phyloP scores from a whole-genome alignment of 35 echinoderm and acorn worm species.

The Hemicentrotus pulcherrimus region DNA sequence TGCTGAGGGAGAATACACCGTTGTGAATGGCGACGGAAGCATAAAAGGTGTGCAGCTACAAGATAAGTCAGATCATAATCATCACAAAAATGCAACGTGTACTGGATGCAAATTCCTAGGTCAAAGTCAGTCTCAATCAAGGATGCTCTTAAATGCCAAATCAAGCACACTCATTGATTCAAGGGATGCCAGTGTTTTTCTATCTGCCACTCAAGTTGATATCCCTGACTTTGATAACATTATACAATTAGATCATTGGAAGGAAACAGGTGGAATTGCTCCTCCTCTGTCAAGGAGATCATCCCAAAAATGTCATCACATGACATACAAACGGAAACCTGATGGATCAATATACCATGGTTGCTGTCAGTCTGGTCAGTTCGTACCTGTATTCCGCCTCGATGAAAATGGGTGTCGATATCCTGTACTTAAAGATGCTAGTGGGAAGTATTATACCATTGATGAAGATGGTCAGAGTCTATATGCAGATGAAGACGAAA shows the following conservation, averaged over 20 bases:
- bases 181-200: neutral
- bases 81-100: neutral
- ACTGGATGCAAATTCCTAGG: neutral
- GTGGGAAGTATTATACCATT: neutral
- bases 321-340: constrained; percentile 25
- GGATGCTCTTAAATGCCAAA: neutral
- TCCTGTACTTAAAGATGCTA: constrained; percentile 25
- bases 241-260: constrained; percentile 3
- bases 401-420: constrained; percentile 8
- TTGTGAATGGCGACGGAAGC: neutral
- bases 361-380: constrained; percentile 12
- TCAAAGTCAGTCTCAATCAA: neutral
- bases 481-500: neutral
- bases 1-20: constrained; percentile 34
- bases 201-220: neutral
- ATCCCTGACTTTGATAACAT: neutral
- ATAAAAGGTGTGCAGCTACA: neutral
- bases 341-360: constrained; percentile 48
- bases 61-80: neutral
- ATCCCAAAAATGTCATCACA: neutral
- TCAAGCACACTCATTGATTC: neutral
- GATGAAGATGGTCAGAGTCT: constrained; percentile 19
- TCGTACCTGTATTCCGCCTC: constrained; percentile 34
- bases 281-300: neutral
- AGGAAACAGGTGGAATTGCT: neutral